A percentile compares a stretch with the other conserved stretches of the same genome.
phyloP scores from a whole-genome alignment of 1,140 invertebrate species.

The Coenobita brevimanus region DNA sequence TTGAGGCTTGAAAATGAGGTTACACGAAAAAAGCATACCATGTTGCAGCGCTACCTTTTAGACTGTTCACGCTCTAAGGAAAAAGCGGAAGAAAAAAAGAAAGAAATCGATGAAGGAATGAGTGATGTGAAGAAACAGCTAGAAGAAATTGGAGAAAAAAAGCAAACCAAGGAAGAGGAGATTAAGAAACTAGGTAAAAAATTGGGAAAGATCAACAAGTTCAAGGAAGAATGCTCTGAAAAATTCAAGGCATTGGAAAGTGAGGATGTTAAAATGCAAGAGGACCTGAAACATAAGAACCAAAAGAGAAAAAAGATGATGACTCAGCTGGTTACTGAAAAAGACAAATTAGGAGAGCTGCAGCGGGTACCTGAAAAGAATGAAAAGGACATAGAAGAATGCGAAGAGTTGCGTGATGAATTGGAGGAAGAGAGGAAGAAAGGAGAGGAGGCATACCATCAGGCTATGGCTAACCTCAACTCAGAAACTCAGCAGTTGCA shows the following conservation, averaged over 20 bases:
- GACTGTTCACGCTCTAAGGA: conserved; percentile 68
- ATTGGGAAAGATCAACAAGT: conserved; percentile 63
- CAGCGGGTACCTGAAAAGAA: conserved; percentile 81
- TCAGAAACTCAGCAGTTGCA: conserved; percentile 74
- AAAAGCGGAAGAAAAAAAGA: conserved; percentile 76
- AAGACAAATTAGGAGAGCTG: conserved; percentile 74
- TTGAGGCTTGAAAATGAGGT: conserved; percentile 87
- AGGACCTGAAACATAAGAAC: conserved; percentile 71
- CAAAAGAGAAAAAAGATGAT: conserved; percentile 71
- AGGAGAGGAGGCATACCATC: conserved; percentile 76
- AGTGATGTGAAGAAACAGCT: conserved; percentile 77
- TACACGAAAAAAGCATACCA: conserved; percentile 80
- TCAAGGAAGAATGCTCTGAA: conserved; percentile 69
- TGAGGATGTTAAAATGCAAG: conserved; percentile 71
- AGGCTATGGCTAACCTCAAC: conserved; percentile 72
- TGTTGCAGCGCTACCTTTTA: conserved; percentile 82
- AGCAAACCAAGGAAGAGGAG: conserved; percentile 76
- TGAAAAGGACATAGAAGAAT: conserved; percentile 82
- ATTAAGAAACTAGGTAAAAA: conserved; percentile 76
- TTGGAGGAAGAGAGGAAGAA: conserved; percentile 73
- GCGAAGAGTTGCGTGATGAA: conserved; percentile 77
- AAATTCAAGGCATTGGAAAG: conserved; percentile 71
- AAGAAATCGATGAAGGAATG: conserved; percentile 75
- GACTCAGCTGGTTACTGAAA: conserved; percentile 68
- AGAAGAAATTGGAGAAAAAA: conserved; percentile 73